Conservation (phyloP, 2,888 invertebrate species). For the Agrotis clavis region DNA sequence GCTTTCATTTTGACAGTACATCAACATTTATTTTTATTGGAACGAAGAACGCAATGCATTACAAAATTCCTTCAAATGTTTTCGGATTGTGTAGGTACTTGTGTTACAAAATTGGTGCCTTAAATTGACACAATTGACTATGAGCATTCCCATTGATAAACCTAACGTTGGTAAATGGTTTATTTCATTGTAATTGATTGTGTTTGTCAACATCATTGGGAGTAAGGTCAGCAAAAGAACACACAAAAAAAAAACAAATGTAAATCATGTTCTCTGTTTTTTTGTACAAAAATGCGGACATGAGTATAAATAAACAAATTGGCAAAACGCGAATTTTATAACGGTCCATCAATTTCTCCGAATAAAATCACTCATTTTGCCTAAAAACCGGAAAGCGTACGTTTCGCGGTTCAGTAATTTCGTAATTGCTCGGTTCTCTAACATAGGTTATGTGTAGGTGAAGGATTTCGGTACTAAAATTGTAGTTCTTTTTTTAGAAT, state of each 20-base stretch:
- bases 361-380: constrained; percentile 30
- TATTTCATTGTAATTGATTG: constrained; percentile 18
- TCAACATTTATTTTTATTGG: no score
- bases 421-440: constrained; percentile 46
- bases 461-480: constrained; percentile 41
- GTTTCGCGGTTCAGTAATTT: constrained; percentile 55
- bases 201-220: neutral
- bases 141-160: neutral
- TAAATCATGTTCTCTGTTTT: neutral
- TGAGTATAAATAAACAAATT: constrained; percentile 18
- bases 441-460: constrained; percentile 26
- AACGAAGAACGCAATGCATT: neutral
- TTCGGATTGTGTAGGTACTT: neutral
- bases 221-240: constrained; percentile 30
- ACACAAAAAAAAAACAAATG: neutral
- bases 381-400: constrained; percentile 54
- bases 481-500: constrained; percentile 16
- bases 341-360: constrained; percentile 51
- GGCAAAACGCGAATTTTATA: constrained; percentile 37
- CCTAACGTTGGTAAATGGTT: constrained; percentile 1
- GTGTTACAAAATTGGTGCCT: neutral
- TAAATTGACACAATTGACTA: neutral
- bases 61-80: neutral
- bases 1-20: no score
- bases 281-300: constrained; percentile 16